phyloP scores from a whole-genome alignment of 2,113 vertebrate species.

The Aramus guarauna region DNA sequence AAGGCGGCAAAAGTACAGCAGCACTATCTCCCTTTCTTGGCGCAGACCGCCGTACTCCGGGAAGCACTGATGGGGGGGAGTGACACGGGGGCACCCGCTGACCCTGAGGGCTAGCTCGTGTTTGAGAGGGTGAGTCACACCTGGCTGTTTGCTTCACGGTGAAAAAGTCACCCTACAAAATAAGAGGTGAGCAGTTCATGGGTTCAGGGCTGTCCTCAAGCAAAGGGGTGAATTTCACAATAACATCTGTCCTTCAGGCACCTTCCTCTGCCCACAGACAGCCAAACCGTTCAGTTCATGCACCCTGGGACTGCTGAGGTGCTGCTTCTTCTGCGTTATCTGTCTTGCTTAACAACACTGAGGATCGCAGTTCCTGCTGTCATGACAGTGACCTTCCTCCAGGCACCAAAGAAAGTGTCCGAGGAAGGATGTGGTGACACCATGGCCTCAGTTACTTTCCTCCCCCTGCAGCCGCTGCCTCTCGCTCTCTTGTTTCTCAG shows the following conservation, averaged over 20 bases:
- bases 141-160: background rate
- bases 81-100: accelerated
- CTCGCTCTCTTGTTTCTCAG: background rate
- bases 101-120: accelerated
- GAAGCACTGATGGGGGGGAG: background rate
- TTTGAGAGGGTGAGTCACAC: background rate
- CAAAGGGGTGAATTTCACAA: background rate
- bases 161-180: background rate
- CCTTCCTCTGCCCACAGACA: background rate
- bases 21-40: accelerated
- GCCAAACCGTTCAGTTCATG: background rate
- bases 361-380: background rate
- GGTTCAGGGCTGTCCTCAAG: background rate
- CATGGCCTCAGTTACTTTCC: background rate
- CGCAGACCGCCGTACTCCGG: background rate
- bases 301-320: background rate
- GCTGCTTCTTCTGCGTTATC: accelerated
- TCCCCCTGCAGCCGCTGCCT: background rate
- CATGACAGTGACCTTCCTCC: background rate
- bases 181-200: background rate
- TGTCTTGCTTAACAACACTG: background rate
- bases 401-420: background rate
- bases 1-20: background rate
- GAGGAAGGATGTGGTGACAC: background rate
- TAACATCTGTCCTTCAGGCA: background rate